Percentiles rank a stretch among this genome's conserved stretches.
These are phyloP conservation scores for Urocynchramus pylzowi DNA, from an alignment of 2,113 vertebrate genomes.

Conservation along the genomic window DNA sequence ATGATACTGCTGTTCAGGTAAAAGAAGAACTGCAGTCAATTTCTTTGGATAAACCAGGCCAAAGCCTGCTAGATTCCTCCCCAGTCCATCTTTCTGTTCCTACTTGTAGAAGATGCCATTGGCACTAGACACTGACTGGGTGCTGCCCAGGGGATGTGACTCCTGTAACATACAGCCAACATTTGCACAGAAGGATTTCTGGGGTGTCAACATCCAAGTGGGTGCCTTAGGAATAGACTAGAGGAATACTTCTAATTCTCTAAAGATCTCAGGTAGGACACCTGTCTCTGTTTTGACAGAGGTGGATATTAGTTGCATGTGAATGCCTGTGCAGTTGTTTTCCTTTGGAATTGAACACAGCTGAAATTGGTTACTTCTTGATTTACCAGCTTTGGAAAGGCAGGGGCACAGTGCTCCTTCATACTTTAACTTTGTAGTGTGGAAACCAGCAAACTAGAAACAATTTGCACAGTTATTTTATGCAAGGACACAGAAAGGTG, in stretches of 20 bases:
- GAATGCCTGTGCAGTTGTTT: neutral
- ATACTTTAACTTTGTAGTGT: neutral
- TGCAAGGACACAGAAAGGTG: neutral
- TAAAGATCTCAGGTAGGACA: neutral
- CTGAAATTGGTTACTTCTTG: neutral
- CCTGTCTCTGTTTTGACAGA: neutral
- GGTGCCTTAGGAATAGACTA: neutral
- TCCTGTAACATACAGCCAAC: neutral
- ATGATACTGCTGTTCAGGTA: neutral
- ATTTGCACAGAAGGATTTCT: neutral
- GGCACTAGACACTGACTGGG: neutral
- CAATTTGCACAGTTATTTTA: neutral
- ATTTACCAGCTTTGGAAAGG: neutral
- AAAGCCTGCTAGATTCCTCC: neutral
- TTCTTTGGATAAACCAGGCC: neutral
- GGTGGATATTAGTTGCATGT: neutral
- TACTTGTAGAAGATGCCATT: neutral
- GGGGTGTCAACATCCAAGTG: neutral
- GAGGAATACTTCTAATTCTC: neutral
- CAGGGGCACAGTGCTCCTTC: neutral
- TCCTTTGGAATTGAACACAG: neutral
- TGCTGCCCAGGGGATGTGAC: rapidly evolving
- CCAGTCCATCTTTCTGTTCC: neutral
- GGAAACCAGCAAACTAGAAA: neutral
- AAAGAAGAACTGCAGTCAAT: neutral